Conservation (phyloP, 2,888 invertebrate species). For the Yponomeuta cagnagella region DNA sequence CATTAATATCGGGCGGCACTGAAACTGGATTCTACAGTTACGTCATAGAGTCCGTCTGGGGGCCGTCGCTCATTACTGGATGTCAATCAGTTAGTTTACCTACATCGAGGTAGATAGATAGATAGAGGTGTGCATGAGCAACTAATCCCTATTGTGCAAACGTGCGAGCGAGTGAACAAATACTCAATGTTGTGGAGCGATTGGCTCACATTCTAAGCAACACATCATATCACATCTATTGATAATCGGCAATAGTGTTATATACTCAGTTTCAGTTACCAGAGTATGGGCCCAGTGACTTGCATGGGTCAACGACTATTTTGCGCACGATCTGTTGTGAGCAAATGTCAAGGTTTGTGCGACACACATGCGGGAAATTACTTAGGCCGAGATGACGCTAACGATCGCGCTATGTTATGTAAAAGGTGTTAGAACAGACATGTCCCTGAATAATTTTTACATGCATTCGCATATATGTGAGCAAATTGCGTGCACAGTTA, state of each 20-base stretch:
- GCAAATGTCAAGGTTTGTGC: constrained; percentile 59
- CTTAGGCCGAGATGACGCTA: not conserved
- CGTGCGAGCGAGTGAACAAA: constrained; percentile 1
- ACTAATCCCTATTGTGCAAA: not conserved
- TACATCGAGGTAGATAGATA: constrained; percentile 16
- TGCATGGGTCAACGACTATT: constrained; percentile 46
- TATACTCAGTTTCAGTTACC: not conserved
- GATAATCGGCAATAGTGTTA: too few species aligned
- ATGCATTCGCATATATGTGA: too few species aligned
- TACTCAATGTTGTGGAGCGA: constrained; percentile 28
- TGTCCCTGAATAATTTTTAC: too few species aligned
- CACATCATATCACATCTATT: too few species aligned
- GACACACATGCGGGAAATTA: constrained; percentile 4
- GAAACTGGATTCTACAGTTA: constrained; percentile 16
- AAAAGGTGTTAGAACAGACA: too few species aligned
- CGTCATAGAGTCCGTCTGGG: constrained; percentile 26
- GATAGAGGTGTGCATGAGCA: constrained; percentile 4
- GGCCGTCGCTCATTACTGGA: constrained; percentile 50
- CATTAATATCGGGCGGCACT: constrained; percentile 21
- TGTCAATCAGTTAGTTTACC: constrained; percentile 44
- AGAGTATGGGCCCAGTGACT: not conserved
- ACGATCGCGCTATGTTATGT: constrained; percentile 16
- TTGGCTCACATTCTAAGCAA: constrained; percentile 41
- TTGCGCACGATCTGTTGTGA: constrained; percentile 26
- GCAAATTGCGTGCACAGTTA: too few species aligned